phyloP scores from a whole-genome alignment of 2,888 invertebrate species.

The Troides oblongomaculatus region DNA sequence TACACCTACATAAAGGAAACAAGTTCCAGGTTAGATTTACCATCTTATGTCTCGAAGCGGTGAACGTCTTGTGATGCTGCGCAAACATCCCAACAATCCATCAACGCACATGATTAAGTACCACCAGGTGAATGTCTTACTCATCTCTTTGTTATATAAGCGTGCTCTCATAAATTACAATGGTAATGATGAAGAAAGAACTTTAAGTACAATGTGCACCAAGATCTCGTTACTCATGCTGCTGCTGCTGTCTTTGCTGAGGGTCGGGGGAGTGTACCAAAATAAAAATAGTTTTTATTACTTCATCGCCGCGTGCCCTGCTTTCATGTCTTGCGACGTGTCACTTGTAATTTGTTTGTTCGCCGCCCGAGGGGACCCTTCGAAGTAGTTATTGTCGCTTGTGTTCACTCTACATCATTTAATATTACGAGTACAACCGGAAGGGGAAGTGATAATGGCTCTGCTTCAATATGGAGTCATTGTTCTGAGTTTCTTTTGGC shows the following conservation, averaged over 20 bases:
- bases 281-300: conserved; percentile 42
- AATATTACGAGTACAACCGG: conserved; percentile 19
- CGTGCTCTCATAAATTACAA: too few relatives aligned
- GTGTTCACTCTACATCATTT: conserved; percentile 12
- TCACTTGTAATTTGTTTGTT: conserved; percentile 27
- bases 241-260: conserved; percentile 37
- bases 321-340: conserved; percentile 23
- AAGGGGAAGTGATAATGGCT: conserved; percentile 11
- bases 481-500: neutral
- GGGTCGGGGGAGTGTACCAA: conserved; percentile 39
- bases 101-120: too few relatives aligned
- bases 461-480: neutral
- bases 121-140: too few relatives aligned
- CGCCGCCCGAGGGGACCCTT: conserved; percentile 8
- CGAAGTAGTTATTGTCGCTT: conserved; percentile 23
- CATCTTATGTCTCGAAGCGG: too few relatives aligned
- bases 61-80: too few relatives aligned
- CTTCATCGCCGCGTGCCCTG: conserved; percentile 16
- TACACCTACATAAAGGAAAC: too few relatives aligned
- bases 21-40: too few relatives aligned
- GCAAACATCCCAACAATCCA: too few relatives aligned
- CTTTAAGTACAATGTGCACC: neutral
- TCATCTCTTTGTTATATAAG: too few relatives aligned
- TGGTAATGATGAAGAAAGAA: too few relatives aligned
- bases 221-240: conserved; percentile 26